Evolutionary conservation across 2,797 vertebrate genomes (phyloP).

Genomic region (Muraenolepis orangiensis): DNA sequence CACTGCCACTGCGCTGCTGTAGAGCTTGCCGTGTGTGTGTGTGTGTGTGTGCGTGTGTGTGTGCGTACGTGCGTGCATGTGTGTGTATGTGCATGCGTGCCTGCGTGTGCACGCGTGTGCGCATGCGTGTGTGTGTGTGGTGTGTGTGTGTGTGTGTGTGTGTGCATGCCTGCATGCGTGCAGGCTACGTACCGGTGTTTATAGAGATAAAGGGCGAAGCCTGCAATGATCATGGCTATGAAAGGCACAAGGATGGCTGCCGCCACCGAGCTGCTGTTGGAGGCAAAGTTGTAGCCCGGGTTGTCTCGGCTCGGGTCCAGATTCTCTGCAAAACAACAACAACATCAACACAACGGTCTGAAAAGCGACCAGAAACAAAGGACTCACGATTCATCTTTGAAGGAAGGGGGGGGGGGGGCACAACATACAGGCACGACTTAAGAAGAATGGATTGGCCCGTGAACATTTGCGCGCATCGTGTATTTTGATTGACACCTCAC

Average conservation of each 20-base stretch:
- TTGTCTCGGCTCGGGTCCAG: constrained; percentile 80
- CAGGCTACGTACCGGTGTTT: constrained; percentile 87
- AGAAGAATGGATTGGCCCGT: neutral
- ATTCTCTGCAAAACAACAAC: constrained; percentile 57
- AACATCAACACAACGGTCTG: neutral
- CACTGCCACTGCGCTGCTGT: neutral
- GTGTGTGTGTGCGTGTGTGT: neutral
- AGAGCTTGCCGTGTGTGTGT: no score
- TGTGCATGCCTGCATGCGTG: neutral
- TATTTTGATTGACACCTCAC: neutral
- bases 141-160: neutral
- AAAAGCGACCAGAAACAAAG: no score
- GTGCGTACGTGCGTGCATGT: neutral
- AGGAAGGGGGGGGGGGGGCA: no score
- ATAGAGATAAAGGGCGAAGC: constrained; percentile 98
- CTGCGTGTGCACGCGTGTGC: neutral
- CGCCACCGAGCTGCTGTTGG: constrained; percentile 98
- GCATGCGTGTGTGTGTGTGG: neutral
- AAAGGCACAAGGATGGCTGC: constrained; percentile 99
- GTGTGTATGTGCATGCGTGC: neutral
- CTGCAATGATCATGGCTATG: constrained; percentile 98
- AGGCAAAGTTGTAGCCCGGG: constrained; percentile 88
- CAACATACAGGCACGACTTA: neutral
- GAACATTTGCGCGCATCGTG: neutral
- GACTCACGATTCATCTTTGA: no score